Percentiles rank a stretch among this genome's conserved stretches.
These are phyloP conservation scores for Polypterus senegalus DNA, from an alignment of 2,113 vertebrate genomes.

Conservation along the genomic window DNA sequence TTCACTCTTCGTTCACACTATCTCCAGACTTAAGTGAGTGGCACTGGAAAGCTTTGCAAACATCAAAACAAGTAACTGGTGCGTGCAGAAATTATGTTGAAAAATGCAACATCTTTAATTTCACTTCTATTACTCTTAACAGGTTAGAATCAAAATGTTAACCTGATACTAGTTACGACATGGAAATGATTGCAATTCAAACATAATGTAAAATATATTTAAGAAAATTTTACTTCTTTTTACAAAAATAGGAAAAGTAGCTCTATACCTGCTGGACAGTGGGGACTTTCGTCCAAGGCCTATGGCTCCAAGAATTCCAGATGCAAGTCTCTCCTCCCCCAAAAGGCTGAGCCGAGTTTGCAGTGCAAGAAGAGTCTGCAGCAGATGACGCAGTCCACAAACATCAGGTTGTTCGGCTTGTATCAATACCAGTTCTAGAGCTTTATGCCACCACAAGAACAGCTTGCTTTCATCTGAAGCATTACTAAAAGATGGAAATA, in stretches of 20 bases:
- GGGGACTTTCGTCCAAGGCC: conserved; percentile 84
- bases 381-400: conserved; percentile 32
- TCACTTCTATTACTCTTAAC: too few species aligned
- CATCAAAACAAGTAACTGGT: too few species aligned
- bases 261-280: conserved; percentile 71
- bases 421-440: conserved; percentile 62
- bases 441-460: conserved; percentile 94
- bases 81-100: too few species aligned
- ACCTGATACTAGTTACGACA: too few species aligned
- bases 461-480: conserved; percentile 80
- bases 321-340: conserved; percentile 76
- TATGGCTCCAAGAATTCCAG: conserved; percentile 80
- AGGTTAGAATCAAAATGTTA: too few species aligned
- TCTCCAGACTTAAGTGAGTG: too few species aligned
- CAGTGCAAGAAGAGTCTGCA: conserved; percentile 54
- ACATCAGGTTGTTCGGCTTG: conserved; percentile 65
- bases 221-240: not conserved
- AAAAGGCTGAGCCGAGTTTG: conserved; percentile 65
- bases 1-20: too few species aligned
- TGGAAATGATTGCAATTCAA: too few species aligned
- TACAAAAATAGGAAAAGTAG: not conserved
- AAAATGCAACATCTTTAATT: too few species aligned
- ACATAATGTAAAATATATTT: too few species aligned
- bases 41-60: too few species aligned
- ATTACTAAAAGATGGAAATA: conserved; percentile 42